These are phyloP conservation scores for Andrena hattorfiana DNA, from an alignment of 2,888 invertebrate species.

Conservation along the genomic window DNA sequence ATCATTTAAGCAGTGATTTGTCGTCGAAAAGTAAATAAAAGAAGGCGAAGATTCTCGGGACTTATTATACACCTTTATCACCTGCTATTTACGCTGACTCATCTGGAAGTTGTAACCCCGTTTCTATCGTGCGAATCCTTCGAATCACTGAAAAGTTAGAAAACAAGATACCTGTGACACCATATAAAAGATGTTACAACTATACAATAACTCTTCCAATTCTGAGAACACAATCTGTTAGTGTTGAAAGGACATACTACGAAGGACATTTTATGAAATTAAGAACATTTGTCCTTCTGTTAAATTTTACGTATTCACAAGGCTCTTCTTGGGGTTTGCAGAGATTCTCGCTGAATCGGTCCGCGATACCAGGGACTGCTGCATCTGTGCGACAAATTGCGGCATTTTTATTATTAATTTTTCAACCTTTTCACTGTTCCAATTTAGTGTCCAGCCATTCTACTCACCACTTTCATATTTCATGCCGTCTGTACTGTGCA, in stretches of 20 bases:
- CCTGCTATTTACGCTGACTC: no score
- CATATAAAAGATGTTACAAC: neutral
- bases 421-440: slow-evolving; percentile 37
- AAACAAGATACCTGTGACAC: no score
- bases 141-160: no score
- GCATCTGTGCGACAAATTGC: slow-evolving; percentile 53
- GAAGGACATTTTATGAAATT: no score
- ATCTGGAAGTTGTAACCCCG: no score
- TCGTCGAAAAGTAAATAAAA: no score
- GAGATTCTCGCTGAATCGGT: slow-evolving; percentile 6
- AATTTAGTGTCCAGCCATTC: slow-evolving; percentile 38
- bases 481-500: slow-evolving; percentile 18
- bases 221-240: neutral
- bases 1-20: no score
- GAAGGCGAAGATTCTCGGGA: no score
- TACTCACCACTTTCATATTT: slow-evolving; percentile 18
- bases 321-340: neutral
- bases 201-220: neutral
- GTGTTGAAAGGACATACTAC: neutral
- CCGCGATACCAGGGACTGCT: slow-evolving; percentile 3
- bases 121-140: no score
- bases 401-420: slow-evolving; percentile 60
- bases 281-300: neutral
- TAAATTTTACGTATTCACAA: no score
- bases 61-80: no score